A percentile compares a stretch with the other conserved stretches of the same genome.
Conservation (phyloP, 2,888 invertebrate species). For the Boloria selene region DNA sequence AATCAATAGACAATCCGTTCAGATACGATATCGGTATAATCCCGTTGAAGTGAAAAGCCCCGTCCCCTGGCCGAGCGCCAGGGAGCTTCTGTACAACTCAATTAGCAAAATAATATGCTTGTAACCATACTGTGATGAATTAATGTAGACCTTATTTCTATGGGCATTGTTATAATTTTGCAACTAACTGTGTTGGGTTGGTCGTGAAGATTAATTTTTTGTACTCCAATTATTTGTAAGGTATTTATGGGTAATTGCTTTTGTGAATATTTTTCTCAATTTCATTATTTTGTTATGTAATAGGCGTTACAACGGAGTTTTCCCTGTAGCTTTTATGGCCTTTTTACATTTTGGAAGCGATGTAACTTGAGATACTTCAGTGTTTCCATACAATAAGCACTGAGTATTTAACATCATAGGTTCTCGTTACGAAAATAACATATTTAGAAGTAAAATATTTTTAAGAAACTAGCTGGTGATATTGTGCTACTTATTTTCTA, state of each 20-base stretch:
- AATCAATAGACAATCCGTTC: slow-evolving; percentile 55
- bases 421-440: too few relatives aligned
- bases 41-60: slow-evolving; percentile 63
- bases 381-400: too few relatives aligned
- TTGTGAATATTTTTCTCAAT: slow-evolving; percentile 18
- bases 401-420: too few relatives aligned
- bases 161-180: slow-evolving; percentile 4
- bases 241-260: slow-evolving; percentile 33
- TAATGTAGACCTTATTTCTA: slow-evolving; percentile 21
- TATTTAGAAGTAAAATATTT: too few relatives aligned
- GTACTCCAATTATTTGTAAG: slow-evolving; percentile 31
- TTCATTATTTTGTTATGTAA: slow-evolving; percentile 17
- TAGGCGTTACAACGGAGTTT: background rate
- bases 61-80: slow-evolving; percentile 50
- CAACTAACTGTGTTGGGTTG: background rate
- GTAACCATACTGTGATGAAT: slow-evolving; percentile 19
- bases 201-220: slow-evolving; percentile 21
- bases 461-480: too few relatives aligned
- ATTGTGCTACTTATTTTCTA: too few relatives aligned
- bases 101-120: slow-evolving; percentile 64
- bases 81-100: slow-evolving; percentile 52
- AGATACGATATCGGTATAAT: slow-evolving; percentile 53
- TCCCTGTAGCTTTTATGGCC: background rate
- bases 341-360: background rate
- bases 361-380: too few relatives aligned